Conservation (phyloP, 2,888 invertebrate species). For the Apantesis nais region DNA sequence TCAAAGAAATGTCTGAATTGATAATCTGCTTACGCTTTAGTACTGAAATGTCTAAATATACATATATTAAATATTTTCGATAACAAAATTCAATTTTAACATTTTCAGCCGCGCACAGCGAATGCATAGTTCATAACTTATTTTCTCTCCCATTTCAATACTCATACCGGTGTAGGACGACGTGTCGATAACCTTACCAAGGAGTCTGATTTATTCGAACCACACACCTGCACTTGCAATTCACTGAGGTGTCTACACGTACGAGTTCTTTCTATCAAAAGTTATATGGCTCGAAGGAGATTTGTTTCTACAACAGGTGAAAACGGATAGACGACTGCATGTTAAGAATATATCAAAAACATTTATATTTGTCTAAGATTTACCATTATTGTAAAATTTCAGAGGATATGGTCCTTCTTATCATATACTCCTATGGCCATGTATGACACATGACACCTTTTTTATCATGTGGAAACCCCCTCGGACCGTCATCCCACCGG, state of each 20-base stretch:
- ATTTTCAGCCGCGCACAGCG: constrained; percentile 8
- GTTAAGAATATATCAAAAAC: not conserved
- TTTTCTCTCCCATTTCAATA: constrained; percentile 25
- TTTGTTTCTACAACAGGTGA: constrained; percentile 38
- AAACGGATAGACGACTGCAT: constrained; percentile 19
- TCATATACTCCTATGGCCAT: not conserved
- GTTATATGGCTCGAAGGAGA: constrained; percentile 49
- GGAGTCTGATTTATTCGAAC: constrained; percentile 66
- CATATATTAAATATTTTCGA: not conserved
- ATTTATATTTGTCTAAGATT: not conserved
- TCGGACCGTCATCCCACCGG: too few species aligned
- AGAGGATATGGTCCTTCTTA: not conserved
- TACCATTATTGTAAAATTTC: not conserved
- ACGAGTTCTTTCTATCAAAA: constrained; percentile 60
- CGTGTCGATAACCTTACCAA: constrained; percentile 67
- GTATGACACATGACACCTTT: too few species aligned
- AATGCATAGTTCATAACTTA: constrained; percentile 7
- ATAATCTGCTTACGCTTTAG: not conserved
- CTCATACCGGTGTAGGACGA: constrained; percentile 22
- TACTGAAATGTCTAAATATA: not conserved
- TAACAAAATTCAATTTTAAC: not conserved
- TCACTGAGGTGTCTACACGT: constrained; percentile 55
- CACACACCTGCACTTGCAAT: constrained; percentile 67
- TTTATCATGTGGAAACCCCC: too few species aligned
- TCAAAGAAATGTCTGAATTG: not conserved